Evolutionary conservation across 2,888 invertebrate species (phyloP), one percentile per base, ranked within the genome.

Genomic region (Chaetogeoica ovagalla): DNA sequence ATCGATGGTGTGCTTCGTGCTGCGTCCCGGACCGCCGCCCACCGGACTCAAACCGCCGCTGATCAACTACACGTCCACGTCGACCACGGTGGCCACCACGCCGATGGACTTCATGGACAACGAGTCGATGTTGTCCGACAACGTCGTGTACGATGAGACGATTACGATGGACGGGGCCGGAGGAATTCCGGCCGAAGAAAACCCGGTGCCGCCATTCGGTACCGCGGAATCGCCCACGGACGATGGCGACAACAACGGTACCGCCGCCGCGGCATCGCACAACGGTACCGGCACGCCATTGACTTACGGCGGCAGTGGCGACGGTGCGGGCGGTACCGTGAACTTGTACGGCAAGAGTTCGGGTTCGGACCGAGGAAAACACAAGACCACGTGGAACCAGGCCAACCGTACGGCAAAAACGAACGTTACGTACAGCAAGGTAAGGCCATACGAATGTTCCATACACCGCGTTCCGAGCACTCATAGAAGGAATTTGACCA

Each of bases 1-100:
- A 69, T 96, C 97, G 6, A 87, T 96, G 82, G 89, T 94, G 11
- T 94, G 96, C 84, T 97, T 98, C 85, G 94, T 94, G 2, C 87
- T 95, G 69, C 90, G 98, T 5, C 98, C 98, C 0, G 95, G 95
- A 0, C 95, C 94, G 0, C 79, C 81, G 0, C 72, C 82, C 23
- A 74, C 79, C 39, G 82, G 82, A 0, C 73, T 69, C 15, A 73
- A 81, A 13, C 73, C 72, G 0, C 81, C 81, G 9, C 4, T 59
- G 23, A 81, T 65, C 37, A 81, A 81, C 59, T 81, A 73, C 68
- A 73, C 81, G 8, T 74, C 72, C 39, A 66, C 81, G 37, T 48
- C 81, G 21, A 74, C 72, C 43, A 74, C 66, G 52, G 55, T 23
- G 55, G 72, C 73, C 37, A 81, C 81, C 39, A 81, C 81, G 55